Evolutionary conservation across 2,113 vertebrate genomes (phyloP), one percentile per base, ranked within the genome.

Genomic region (Mesitornis unicolor): DNA sequence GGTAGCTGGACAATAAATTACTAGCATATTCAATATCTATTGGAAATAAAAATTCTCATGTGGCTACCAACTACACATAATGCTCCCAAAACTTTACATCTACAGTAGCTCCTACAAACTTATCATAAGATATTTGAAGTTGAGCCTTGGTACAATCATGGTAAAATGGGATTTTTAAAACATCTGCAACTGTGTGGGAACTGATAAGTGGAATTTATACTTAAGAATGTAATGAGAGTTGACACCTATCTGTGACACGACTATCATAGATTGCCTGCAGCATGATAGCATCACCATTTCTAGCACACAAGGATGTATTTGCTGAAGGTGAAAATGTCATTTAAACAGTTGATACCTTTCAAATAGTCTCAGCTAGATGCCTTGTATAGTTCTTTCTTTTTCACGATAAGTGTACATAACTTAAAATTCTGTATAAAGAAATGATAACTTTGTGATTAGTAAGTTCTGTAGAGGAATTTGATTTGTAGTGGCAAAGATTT

Each of bases 221-320:
- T 95, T 67, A 25, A 97, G 94, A 65, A 97, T 90, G 96, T 98
- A 98, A 99, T 98, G 98, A 98, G 97, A 98, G 97, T 97, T 98
- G 98, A 98, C 98, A 98, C 96, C 98, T 98, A 98, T 98, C 98
- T 98, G 97, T 98, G 98, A 98, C 98, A 97, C 79, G 98, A 97
- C 98, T 97, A 97, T 97, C 97, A 96, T 73, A 97, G 98, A 98
- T 98, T 98, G 98, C 98, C 96, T 85, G 96, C 89, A 97, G 98
- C 77, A 43, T 94, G 98, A 98, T 97, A 97, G 80, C 96, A 98
- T 98, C 97, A 90, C 86, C 70, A 33, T 94, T 96, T 95, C 89
- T 91, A 94, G 91, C 87, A 84, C 91, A 97, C 95, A 98, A 96
- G 97, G 84, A 95, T 95, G 70, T 86, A 95, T 97, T 98, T 97